Evolutionary conservation across 2,797 vertebrate genomes (phyloP), one percentile per base, ranked within the genome.

Genomic region (Sparidentex hasta): DNA sequence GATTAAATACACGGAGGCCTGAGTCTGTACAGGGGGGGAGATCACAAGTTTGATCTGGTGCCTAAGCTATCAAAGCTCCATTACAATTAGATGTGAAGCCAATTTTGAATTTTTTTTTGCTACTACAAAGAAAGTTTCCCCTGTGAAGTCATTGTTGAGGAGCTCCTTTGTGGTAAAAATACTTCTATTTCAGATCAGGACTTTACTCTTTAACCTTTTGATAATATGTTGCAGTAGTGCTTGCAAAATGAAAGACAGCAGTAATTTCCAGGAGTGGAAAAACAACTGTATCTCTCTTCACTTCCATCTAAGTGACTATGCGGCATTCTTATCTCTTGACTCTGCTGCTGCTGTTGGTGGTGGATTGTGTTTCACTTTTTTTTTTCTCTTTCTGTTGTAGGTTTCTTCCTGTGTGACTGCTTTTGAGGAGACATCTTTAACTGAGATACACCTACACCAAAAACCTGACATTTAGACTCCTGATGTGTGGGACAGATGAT

Each of bases 391-490:
- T 61, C 66, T 67, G 17, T 33, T 65, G 64, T 76, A 67, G 61
- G 67, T 72, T 86, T 63, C 54, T 33, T 78, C 3, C 69, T 69
- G 18, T 66, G 47, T 17, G 25, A 11, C 59, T 59, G 29, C 2
- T 47, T 44, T 41, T n/a, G 11, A 44, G 13, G n/a, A 66, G 67
- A 18, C 27, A 1, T 48, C 27, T 12, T 6, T 29, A n/a, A 9
- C 23, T 68, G 9, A 12, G 25, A 72, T 14, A 82, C 71, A 62
- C 50, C 46, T 59, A 43, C n/a, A 74, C 7, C 14, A 38, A 51
- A 25, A 71, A 58, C 54, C 50, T 85, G 66, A 80, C 71, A 71
- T 74, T 85, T 73, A 3, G 2, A 50, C 47, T 61, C 55, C 44
- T n/a, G 55, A 20, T 57, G 33, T 74, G 48, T 56, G 52, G 56